A percentile compares a stretch with the other conserved stretches of the same genome.
Conservation (phyloP, 2,113 vertebrate species). For the Irena cyanogastra region DNA sequence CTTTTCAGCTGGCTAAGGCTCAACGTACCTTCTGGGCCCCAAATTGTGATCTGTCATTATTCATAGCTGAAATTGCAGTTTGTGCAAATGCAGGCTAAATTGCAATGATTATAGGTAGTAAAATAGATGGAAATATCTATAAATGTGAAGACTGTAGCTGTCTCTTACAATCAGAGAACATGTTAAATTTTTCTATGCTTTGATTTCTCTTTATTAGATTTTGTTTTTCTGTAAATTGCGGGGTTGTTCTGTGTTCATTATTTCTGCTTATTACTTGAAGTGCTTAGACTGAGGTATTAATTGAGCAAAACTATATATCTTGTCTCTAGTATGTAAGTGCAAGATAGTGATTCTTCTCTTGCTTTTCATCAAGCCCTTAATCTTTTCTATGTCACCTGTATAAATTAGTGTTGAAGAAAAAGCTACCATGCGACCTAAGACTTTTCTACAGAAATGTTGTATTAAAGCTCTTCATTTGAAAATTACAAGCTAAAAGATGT, state of each 20-base stretch:
- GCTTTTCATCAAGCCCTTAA: slow-evolving; percentile 28
- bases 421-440: not conserved
- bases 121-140: slow-evolving; percentile 29
- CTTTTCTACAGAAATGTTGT: not conserved
- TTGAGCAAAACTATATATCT: not conserved
- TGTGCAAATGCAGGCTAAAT: slow-evolving; percentile 1
- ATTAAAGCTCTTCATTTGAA: slow-evolving; percentile 30
- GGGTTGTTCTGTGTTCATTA: not conserved
- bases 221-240: not conserved
- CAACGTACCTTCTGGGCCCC: not conserved
- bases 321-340: slow-evolving; percentile 5
- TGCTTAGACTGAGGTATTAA: not conserved
- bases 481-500: slow-evolving; percentile 8
- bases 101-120: slow-evolving; percentile 9
- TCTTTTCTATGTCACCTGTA: not conserved
- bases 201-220: slow-evolving; percentile 30
- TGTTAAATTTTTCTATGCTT: slow-evolving; percentile 20
- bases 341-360: slow-evolving; percentile 26
- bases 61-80: slow-evolving; percentile 9
- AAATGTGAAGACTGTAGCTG: slow-evolving; percentile 17
- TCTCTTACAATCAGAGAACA: slow-evolving; percentile 37
- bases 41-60: not conserved
- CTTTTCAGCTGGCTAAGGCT: not conserved
- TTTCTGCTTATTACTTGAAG: slow-evolving; percentile 25
- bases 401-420: slow-evolving; percentile 6